Conservation (phyloP, 1,140 invertebrate species). For the Samia ricini region DNA sequence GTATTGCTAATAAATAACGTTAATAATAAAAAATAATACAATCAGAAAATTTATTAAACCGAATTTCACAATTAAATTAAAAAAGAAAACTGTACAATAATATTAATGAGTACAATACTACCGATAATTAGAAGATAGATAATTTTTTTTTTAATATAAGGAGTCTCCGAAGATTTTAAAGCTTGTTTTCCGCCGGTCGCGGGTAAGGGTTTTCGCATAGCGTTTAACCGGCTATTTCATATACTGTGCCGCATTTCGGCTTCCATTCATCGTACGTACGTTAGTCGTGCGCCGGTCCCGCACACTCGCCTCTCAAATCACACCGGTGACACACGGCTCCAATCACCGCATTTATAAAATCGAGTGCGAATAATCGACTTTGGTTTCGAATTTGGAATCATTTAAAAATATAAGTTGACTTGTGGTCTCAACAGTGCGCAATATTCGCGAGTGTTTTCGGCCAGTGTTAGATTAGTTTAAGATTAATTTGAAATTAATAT, state of each 20-base stretch:
- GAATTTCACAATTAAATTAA: no score
- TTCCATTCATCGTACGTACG: slow-evolving; percentile 69
- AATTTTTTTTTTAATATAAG: no score
- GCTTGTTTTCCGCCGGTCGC: slow-evolving; percentile 51
- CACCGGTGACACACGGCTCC: slow-evolving; percentile 49
- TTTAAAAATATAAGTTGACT: slow-evolving; percentile 1
- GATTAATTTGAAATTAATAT: slow-evolving; percentile 23
- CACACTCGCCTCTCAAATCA: slow-evolving; percentile 43
- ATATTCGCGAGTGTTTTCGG: slow-evolving; percentile 42
- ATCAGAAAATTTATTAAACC: no score
- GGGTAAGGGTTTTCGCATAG: slow-evolving; percentile 73
- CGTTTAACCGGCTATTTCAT: slow-evolving; percentile 72
- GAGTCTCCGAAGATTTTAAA: slow-evolving; percentile 49
- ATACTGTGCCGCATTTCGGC: slow-evolving; percentile 67
- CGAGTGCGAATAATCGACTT: slow-evolving; percentile 29
- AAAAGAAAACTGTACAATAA: neutral
- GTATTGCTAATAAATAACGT: no score
- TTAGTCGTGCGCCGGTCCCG: slow-evolving; percentile 66
- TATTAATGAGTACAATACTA: no score
- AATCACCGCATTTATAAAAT: slow-evolving; percentile 25
- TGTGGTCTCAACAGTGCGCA: slow-evolving; percentile 16
- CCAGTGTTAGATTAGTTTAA: slow-evolving; percentile 40
- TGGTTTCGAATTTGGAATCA: slow-evolving; percentile 22
- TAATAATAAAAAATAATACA: no score
- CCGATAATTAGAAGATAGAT: no score